Conservation (phyloP, 2,113 vertebrate genomes). For the Marmota flaviventris region DNA sequence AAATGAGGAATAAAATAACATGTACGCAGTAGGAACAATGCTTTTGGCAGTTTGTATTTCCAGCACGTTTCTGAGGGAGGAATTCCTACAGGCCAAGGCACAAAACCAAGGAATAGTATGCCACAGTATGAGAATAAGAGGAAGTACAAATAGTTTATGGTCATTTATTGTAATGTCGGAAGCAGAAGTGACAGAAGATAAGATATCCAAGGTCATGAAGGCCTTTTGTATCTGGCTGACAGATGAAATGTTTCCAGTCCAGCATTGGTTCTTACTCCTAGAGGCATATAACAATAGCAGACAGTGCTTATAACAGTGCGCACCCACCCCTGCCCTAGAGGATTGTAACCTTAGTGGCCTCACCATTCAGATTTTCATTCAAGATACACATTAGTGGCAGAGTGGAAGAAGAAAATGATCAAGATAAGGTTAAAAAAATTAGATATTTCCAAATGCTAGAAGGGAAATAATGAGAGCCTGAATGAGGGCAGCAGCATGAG, state of each 20-base stretch:
- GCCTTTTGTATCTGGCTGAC: neutral
- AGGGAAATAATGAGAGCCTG: neutral
- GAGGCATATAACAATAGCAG: neutral
- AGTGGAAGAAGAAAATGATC: neutral
- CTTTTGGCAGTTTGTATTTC: neutral
- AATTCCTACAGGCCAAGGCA: neutral
- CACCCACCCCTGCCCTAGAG: neutral
- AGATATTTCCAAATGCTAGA: neutral
- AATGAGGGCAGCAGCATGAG: neutral
- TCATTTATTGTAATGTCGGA: neutral
- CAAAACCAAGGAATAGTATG: neutral
- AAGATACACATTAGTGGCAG: neutral
- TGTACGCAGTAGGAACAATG: neutral
- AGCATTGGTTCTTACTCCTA: neutral
- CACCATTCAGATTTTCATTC: neutral
- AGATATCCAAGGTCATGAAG: neutral
- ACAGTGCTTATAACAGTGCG: neutral
- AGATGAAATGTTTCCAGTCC: neutral
- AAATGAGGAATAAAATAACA: neutral
- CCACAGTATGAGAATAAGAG: neutral
- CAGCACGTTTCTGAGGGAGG: neutral
- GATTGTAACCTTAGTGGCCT: neutral
- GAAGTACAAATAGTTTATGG: neutral
- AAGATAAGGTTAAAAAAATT: conserved; percentile 41
- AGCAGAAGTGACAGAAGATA: conserved; percentile 35